Evolutionary conservation across 2,113 vertebrate species (phyloP), one percentile per base, ranked within the genome.

Genomic region (Chaetorhynchus papuensis): DNA sequence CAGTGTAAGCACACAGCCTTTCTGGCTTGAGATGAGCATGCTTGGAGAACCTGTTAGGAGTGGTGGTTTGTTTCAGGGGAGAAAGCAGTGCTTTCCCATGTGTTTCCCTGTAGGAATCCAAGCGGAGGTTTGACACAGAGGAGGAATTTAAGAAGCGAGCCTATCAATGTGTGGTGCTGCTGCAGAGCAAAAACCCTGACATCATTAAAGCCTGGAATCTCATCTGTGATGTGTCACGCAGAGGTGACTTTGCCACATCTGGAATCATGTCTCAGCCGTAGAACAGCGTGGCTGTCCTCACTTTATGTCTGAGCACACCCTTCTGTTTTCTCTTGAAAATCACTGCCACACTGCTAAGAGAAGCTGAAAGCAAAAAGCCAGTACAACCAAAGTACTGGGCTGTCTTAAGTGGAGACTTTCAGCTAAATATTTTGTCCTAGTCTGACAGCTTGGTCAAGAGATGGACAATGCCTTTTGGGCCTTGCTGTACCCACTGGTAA

Each of bases 141-240:
- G 99, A 99, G 89, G 99, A 98, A 12, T 99, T 99, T 77, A 99
- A 99, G 98, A 99, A 98, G 89, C 98, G 98, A 61, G 99, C 99
- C 8, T 99, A 99, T 85, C 98, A 98, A 89, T 99, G 99, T 70
- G 99, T 99, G 30, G 99, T 99, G 94, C 96, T 97, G 35, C 98
- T 99, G 75, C 99, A 99, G 98, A 99, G 99, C 98, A 99, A 99
- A 97, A 98, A 98, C n/a, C 98, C 98, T 0, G 98, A 99, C 35
- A 98, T 99, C 98, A 98, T 99, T 65, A 99, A 99, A 93, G 99
- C 97, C 26, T 99, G 99, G 99, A 98, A 98, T 15, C 98, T 99
- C 49, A 99, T 99, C 96, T 99, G 99, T 87, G 99, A 99, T 2
- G 99, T 99, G 1, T 99, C 99, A 45, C 98, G 99, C 79, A 98